Evolutionary conservation across 2,888 invertebrate genomes (phyloP).

Genomic region (Shargacucullia verbasci): DNA sequence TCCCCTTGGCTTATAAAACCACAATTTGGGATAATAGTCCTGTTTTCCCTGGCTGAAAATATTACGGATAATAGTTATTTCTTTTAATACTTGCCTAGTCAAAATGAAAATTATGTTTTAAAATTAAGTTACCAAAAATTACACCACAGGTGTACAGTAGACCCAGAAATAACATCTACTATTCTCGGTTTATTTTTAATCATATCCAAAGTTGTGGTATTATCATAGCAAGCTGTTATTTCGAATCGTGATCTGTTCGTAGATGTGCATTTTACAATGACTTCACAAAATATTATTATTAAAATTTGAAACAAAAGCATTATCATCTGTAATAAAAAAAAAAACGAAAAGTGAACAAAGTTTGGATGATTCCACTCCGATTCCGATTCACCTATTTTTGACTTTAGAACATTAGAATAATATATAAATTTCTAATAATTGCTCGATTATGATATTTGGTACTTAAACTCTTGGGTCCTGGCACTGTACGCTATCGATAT

Average conservation of each 20-base stretch:
- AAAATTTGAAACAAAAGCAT: conserved; percentile 16
- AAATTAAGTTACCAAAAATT: conserved; percentile 40
- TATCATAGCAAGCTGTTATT: conserved; percentile 38
- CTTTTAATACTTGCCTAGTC: too few species aligned
- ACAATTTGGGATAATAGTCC: conserved; percentile 51
- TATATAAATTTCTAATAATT: too few species aligned
- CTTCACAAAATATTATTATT: background rate
- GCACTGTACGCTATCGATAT: too few species aligned
- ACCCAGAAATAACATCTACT: conserved; percentile 38
- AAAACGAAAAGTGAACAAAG: too few species aligned
- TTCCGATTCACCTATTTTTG: too few species aligned
- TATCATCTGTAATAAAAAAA: conserved; percentile 18
- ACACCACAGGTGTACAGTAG: conserved; percentile 49
- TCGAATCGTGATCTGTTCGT: conserved; percentile 19
- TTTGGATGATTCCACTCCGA: too few species aligned
- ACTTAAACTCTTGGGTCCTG: too few species aligned
- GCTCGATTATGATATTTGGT: too few species aligned
- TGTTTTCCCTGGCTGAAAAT: conserved; percentile 37
- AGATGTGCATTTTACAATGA: conserved; percentile 3
- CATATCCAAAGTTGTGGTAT: conserved; percentile 17
- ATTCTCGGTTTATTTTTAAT: conserved; percentile 27
- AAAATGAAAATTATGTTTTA: background rate
- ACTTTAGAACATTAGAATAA: too few species aligned
- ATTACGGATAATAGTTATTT: too few species aligned
- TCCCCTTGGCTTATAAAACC: conserved; percentile 57